Base-by-base conservation (phyloP, 2,888 invertebrate species). In the Anthophora plumipes region DNA sequence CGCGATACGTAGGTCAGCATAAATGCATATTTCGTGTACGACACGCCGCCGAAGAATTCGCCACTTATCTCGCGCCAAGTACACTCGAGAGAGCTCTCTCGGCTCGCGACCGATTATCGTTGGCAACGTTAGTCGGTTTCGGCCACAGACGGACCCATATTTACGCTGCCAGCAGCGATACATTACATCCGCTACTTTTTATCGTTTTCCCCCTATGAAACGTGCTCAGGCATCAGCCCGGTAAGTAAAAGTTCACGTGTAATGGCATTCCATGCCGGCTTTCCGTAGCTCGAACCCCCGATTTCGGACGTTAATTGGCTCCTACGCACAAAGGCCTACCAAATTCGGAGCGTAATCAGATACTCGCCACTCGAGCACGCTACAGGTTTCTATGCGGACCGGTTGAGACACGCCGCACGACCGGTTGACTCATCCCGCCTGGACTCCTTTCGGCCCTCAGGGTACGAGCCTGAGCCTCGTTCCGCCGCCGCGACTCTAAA, bases 291-390 rank as follows among this genome's bases (percentile, higher is more conserved):
- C 43, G 25, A 31, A 54, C 43, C 55, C 14, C 41, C 57, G 76
- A 67, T 68, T 80, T 81, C 59, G 70, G 61, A 67, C 72, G 66
- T 85, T 84, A 82, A 84, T 83, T 71, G 79, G 69, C 75, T 71
- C 69, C 74, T 78, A 80, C 67, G 67, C 68, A 55, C 76, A 66
- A 74, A 63, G 70, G 79, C 41, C 55, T 64, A 74, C 72, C 70
- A 69, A 82, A 73, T 75, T 76, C 74, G 75, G 71, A 70, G 54
- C 71, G 88, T 88, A 86, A 88, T 88, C 85, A 67, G 89, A 89
- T 86, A 88, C 84, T 79, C 76, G 64, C 61, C 20, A 20, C 37
- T 31, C 22, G 61, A 37, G 82, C 84, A 82, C 66, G 76, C 69
- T 68, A 71, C 69, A 67, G 88, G 87, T 80, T 88, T 89, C 85